phyloP scores from a whole-genome alignment of 23 tunicate species.

The Diplosoma virens region DNA sequence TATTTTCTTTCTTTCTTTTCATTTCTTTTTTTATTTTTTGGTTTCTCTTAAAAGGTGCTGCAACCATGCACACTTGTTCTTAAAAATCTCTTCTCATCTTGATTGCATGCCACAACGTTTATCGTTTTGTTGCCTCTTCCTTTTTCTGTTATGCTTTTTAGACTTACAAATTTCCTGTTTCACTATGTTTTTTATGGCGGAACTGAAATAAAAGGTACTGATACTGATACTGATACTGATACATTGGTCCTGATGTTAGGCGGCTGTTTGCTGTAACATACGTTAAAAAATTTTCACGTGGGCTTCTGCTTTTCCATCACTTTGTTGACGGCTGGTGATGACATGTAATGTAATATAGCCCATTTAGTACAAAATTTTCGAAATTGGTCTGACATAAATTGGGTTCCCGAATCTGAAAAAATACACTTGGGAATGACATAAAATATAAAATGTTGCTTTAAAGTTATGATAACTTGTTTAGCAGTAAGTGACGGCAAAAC shows the following conservation, averaged over 20 bases:
- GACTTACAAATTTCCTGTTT: too few species aligned
- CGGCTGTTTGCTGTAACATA: neutral
- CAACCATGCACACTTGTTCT: too few species aligned
- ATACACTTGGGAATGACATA: slow-evolving; percentile 23
- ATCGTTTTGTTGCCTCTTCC: too few species aligned
- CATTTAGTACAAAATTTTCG: neutral
- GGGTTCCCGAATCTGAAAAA: slow-evolving; percentile 11
- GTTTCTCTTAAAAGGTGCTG: too few species aligned
- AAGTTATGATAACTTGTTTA: slow-evolving; percentile 1
- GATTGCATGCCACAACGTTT: too few species aligned
- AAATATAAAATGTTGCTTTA: slow-evolving; percentile 15
- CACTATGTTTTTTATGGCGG: too few species aligned
- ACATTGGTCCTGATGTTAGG: slow-evolving; percentile 16
- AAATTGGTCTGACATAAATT: slow-evolving; percentile 23
- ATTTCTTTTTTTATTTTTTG: too few species aligned
- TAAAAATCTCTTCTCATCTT: too few species aligned
- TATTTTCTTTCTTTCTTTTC: too few species aligned
- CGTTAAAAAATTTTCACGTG: neutral
- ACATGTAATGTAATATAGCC: slow-evolving; percentile 18
- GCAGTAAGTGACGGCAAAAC: neutral
- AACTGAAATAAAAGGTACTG: too few species aligned
- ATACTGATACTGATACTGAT: too few species aligned
- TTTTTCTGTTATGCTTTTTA: too few species aligned
- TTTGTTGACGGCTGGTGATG: slow-evolving; percentile 23
- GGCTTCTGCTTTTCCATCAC: slow-evolving; percentile 35